phyloP scores from a whole-genome alignment of 2,888 invertebrate genomes.

The Mechanitis messenoides region DNA sequence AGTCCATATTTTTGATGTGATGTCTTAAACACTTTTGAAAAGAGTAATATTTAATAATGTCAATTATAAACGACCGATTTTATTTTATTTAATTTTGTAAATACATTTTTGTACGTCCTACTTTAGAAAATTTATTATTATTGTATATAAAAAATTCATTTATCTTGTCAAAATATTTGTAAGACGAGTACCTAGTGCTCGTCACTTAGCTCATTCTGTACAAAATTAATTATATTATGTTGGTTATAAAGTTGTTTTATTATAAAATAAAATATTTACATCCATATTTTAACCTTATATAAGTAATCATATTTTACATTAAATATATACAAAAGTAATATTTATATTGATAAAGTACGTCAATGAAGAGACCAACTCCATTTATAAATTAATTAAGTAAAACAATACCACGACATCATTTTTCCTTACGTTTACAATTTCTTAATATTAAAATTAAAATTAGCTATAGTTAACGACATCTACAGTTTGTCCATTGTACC shows the following conservation, averaged over 20 bases:
- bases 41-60: background rate
- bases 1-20: too few species aligned
- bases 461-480: background rate
- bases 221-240: conserved; percentile 71
- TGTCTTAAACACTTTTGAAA: background rate
- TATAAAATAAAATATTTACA: conserved; percentile 8
- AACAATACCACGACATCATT: too few species aligned
- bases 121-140: conserved; percentile 10
- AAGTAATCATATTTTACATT: conserved; percentile 1
- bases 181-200: conserved; percentile 48
- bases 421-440: too few species aligned
- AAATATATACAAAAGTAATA: background rate
- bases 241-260: conserved; percentile 46
- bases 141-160: conserved; percentile 36
- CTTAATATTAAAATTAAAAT: too few species aligned
- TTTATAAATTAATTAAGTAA: too few species aligned
- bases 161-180: conserved; percentile 46
- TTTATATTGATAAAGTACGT: too few species aligned
- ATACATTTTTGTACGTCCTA: conserved; percentile 14
- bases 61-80: too few species aligned
- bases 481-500: conserved; percentile 85
- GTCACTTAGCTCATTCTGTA: conserved; percentile 64
- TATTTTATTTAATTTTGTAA: conserved; percentile 13
- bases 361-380: too few species aligned
- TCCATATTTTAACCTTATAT: background rate